Base-by-base conservation (phyloP, 2,113 vertebrate species). In the Cnemophilus loriae region DNA sequence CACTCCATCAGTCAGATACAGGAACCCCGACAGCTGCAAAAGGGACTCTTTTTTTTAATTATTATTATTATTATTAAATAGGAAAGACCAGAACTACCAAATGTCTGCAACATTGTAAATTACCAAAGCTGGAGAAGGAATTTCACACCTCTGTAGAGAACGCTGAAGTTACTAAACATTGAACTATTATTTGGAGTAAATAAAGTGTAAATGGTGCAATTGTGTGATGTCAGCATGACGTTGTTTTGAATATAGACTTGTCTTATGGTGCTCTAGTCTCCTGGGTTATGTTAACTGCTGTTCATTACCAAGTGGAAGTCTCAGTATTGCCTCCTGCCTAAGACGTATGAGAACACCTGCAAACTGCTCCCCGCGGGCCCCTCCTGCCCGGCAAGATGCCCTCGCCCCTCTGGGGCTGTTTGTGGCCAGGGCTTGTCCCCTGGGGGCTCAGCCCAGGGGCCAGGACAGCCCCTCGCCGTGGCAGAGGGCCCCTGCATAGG, bases 181-280 rank as follows among this genome's bases (percentile, higher is more conserved):
- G 81, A 97, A 87, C 96, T 97, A 83, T 97, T 97, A 95, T 96
- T 97, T 94, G 97, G 97, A 97, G 96, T 96, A 95, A 96, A 95
- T 97, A 95, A 97, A 98, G 96, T 98, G 98, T 98, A 97, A 95
- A 97, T 98, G 98, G 98, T 98, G 97, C 97, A 90, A 69, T 97
- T 96, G 95, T 98, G 97, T 98, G 97, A 95, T 97, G 98, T 98
- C 97, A 97, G 98, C 98, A 98, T 98, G 98, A 97, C 84, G 57
- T 98, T 97, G 97, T 98, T 98, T 97, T 97, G 97, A 98, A 90
- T 98, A 97, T 98, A 98, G 97, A 97, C 89, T 98, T 98, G 96
- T 98, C 97, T 98, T 97, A 97, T 96, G 98, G 98, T 98, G 98
- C 98, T 98, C 97, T 96, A 97, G 97, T 98, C 97, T 98, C 97